Base-by-base conservation (phyloP, 2,797 vertebrate species). In the Decapterus maruadsi region DNA sequence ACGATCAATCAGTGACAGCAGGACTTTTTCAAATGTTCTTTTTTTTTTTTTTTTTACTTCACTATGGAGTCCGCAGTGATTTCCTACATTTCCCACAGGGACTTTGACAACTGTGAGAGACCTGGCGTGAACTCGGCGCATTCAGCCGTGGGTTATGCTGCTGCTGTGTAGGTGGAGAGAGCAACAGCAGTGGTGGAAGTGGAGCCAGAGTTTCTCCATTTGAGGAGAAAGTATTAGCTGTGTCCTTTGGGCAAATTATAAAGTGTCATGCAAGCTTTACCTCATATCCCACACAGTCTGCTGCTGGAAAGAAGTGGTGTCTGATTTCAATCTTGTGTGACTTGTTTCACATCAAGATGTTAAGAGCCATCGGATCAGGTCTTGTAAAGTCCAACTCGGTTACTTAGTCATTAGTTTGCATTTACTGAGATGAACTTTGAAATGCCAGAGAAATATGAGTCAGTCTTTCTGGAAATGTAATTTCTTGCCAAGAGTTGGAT, bases 161-260 rank as follows among this genome's bases (percentile, higher is more conserved):
- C 17, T 46, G 10, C 17, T 46, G 62, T 55, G 75, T 69, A 71
- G 63, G 51, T 34, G 26, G 40, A 50, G 26, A 42, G 14, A 66
- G 46, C n/a, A 10, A 45, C 14, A 60, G 43, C 2, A 0, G 29
- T 34, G 53, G 51, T 48, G 31, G 72, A 53, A 61, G 22, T 34
- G 14, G 0, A 43, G 29, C 11, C 16, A 58, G 58, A 54, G 42
- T 54, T 70, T 76, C 75, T 69, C 22, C 0, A 45, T 50, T 53
- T 38, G 20, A 64, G 42, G 43, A 56, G 43, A 56, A 70, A 46
- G 36, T 43, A 10, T 59, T 58, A 43, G 43, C 43, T 54, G 10
- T 46, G 40, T 56, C 19, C 60, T 78, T 72, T 10, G 42, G 36
- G 65, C 36, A 67, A 76, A 77, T 75, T 56, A 66, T n/a, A 29